Evolutionary conservation across 1,140 invertebrate genomes (phyloP).

Genomic region (Ruditapes philippinarum): DNA sequence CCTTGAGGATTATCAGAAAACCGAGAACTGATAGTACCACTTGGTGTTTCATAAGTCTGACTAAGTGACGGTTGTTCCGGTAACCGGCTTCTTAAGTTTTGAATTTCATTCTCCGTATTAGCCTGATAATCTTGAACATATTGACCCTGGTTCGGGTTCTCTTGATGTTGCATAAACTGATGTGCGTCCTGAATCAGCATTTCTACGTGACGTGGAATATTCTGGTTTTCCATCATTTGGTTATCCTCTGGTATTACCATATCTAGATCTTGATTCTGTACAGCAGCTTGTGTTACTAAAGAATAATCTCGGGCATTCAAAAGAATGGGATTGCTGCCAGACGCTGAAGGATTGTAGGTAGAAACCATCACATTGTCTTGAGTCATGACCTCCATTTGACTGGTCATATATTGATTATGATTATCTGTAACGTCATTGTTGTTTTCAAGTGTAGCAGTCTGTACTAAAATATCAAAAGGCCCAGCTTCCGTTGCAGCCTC

Average conservation of each 20-base stretch:
- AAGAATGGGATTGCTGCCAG: neutral
- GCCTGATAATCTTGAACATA: slow-evolving; percentile 24
- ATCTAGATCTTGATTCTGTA: slow-evolving; percentile 28
- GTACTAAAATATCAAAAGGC: slow-evolving; percentile 14
- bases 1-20: neutral
- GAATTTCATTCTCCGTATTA: neutral
- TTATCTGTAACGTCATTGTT: neutral
- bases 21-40: neutral
- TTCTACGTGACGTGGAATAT: slow-evolving; percentile 51
- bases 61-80: neutral
- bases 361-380: neutral
- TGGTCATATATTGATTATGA: neutral
- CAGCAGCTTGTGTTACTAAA: neutral
- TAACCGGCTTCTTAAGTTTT: neutral
- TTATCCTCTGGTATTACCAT: slow-evolving; percentile 23
- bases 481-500: neutral
- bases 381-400: neutral
- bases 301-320: slow-evolving; percentile 32
- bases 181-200: slow-evolving; percentile 45
- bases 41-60: neutral
- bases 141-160: neutral
- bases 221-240: slow-evolving; percentile 28
- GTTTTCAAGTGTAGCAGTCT: neutral
- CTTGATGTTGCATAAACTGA: slow-evolving; percentile 32
- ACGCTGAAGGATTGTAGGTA: neutral